Conservation (phyloP, 2,888 invertebrate genomes). For the Hypolimnas misippus region DNA sequence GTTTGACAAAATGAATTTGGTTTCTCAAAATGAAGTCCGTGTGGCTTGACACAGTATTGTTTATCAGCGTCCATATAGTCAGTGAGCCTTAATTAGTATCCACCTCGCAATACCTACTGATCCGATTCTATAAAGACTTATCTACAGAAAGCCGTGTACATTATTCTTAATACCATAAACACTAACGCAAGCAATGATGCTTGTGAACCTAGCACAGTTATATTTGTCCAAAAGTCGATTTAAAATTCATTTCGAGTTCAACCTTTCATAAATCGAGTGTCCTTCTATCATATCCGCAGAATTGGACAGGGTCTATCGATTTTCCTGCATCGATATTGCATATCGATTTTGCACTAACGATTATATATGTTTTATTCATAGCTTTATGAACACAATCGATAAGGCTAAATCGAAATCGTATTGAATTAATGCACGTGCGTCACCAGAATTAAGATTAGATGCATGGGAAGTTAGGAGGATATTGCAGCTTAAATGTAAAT, state of each 20-base stretch:
- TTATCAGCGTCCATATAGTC: no score
- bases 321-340: slow-evolving; percentile 23
- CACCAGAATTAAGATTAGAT: not conserved
- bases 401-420: slow-evolving; percentile 2
- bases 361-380: slow-evolving; percentile 24
- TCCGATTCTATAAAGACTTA: no score
- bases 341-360: slow-evolving; percentile 24
- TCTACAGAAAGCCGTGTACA: no score
- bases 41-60: no score
- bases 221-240: not conserved
- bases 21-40: no score
- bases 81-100: no score
- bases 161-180: no score
- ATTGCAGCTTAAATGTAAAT: not conserved
- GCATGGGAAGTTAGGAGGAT: not conserved
- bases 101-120: no score
- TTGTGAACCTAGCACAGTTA: no score
- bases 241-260: slow-evolving; percentile 33
- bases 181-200: no score
- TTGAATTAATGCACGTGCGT: slow-evolving; percentile 1
- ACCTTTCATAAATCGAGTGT: slow-evolving; percentile 33
- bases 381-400: not conserved
- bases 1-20: no score
- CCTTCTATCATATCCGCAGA: slow-evolving; percentile 25
- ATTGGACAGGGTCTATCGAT: slow-evolving; percentile 16